Evolutionary conservation across 2,113 vertebrate species (phyloP), one percentile per base, ranked within the genome.

Genomic region (Macrotus californicus): DNA sequence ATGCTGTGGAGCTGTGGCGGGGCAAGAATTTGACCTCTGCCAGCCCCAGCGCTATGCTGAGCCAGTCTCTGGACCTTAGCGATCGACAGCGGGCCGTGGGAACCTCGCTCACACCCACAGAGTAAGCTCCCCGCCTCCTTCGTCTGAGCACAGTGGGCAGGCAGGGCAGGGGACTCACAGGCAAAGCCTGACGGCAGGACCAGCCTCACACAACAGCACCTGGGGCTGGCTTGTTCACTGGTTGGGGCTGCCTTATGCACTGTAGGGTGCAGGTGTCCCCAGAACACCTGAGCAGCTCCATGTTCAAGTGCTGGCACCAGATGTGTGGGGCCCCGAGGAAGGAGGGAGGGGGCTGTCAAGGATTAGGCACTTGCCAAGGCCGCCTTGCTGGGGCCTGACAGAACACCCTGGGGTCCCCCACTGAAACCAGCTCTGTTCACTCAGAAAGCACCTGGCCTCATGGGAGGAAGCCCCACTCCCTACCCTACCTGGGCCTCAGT

Each of bases 1-100:
- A 97, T 39, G 99, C 99, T 39, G 98, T 98, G 1, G 99, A 99
- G 72, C 98, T 98, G 54, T 99, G 99, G 99, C 98, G 97, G 61
- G 99, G 98, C 86, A 99, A 98, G 96, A 98, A 98, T 41, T 98
- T 97, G 41, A 93, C 89, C 46, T 96, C 98, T 3, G 88, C 96
- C 1, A 56, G 97, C 7, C 90, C 97, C 2, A 89, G 95, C 3
- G 97, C 99, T 31, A 10, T 96, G 59, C 97, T 98, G 54, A 98
- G 98, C 92, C 98, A 98, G 81, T 98, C 98, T 14, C 69, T 98
- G 96, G 98, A 98, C 81, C 95, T 98, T 50, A 95, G 93, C 0
- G 94, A 97, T 14, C 96, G 87, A 66, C 95, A 76, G 6, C 87
- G 52, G 13, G 16, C 3, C 1, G 3, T 83, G 24, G 95, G 56